Conservation (phyloP, 2,113 vertebrate genomes). For the Martes martes region DNA sequence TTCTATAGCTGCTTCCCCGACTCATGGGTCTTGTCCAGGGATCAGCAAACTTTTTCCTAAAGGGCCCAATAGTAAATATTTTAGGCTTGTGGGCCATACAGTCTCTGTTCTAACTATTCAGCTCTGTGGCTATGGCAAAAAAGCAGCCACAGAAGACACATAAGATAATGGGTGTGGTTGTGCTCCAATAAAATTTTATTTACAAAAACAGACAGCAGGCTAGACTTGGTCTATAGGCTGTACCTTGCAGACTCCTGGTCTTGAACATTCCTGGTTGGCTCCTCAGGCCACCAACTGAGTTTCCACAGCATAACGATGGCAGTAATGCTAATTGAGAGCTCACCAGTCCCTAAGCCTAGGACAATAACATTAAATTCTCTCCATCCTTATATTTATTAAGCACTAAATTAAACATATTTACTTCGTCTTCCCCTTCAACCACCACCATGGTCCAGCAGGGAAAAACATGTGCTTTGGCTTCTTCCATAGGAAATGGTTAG, state of each 20-base stretch:
- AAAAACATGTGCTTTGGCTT: background rate
- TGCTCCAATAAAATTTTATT: background rate
- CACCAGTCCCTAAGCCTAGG: background rate
- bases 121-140: background rate
- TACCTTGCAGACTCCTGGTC: background rate
- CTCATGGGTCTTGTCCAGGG: background rate
- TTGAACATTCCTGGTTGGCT: background rate
- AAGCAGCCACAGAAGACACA: background rate
- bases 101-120: background rate
- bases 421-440: background rate
- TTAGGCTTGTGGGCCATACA: background rate
- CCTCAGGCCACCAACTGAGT: background rate
- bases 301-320: background rate
- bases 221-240: background rate
- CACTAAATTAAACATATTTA: background rate
- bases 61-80: background rate
- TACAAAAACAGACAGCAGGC: background rate
- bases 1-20: background rate
- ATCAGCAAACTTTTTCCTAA: background rate
- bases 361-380: background rate
- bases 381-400: background rate
- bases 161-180: background rate
- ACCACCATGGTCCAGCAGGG: background rate
- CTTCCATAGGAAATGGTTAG: background rate
- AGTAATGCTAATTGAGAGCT: background rate